Percentiles rank a stretch among this genome's conserved stretches.
Conservation (phyloP, 2,888 invertebrate species). For the Choreutis nemorana region DNA sequence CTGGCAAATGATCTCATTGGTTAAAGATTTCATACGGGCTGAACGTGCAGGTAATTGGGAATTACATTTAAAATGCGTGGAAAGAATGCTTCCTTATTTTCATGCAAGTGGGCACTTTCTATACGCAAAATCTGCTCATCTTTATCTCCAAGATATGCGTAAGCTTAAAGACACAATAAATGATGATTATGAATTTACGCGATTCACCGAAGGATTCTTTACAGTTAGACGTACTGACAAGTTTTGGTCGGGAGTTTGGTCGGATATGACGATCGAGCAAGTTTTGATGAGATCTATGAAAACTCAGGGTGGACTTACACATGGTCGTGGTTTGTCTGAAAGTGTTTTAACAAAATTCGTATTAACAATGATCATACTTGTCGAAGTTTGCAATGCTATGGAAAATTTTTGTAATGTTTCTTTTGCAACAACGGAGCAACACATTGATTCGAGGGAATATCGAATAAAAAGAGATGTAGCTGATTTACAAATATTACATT, state of each 20-base stretch:
- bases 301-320: slow-evolving; percentile 15
- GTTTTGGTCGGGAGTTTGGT: slow-evolving; percentile 14
- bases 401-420: slow-evolving; percentile 13
- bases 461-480: slow-evolving; percentile 20
- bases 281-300: slow-evolving; percentile 20
- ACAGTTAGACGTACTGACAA: slow-evolving; percentile 16
- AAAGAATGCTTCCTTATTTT: slow-evolving; percentile 22
- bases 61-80: slow-evolving; percentile 8
- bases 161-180: slow-evolving; percentile 16
- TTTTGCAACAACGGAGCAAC: slow-evolving; percentile 20
- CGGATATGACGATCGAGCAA: slow-evolving; percentile 25
- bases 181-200: slow-evolving; percentile 9
- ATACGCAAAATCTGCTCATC: slow-evolving; percentile 17
- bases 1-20: slow-evolving; percentile 16
- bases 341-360: slow-evolving; percentile 18
- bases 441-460: slow-evolving; percentile 19
- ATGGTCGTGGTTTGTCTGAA: slow-evolving; percentile 15
- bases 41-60: slow-evolving; percentile 22
- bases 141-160: slow-evolving; percentile 30
- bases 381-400: slow-evolving; percentile 11
- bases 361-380: slow-evolving; percentile 15
- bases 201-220: slow-evolving; percentile 16
- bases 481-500: slow-evolving; percentile 16
- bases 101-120: slow-evolving; percentile 24
- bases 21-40: slow-evolving; percentile 19